A percentile compares a stretch with the other conserved stretches of the same genome.
Conservation (phyloP, 2,797 vertebrate species). For the Trachops cirrhosus region DNA sequence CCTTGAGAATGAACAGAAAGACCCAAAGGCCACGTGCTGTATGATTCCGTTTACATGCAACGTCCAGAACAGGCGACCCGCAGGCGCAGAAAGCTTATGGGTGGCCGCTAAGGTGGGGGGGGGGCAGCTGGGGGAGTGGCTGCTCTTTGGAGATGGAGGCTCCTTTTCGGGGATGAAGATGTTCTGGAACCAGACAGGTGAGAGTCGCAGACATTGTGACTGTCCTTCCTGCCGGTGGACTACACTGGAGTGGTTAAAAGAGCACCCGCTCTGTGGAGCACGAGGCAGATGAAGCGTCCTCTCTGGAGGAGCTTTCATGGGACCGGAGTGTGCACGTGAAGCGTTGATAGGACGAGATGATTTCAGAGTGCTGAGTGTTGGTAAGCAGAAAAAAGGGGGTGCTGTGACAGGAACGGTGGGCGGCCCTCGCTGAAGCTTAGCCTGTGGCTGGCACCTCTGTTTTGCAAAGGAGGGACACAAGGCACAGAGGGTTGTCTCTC, state of each 20-base stretch:
- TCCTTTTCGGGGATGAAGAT: neutral
- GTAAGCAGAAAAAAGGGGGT: neutral
- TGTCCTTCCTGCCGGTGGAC: no score
- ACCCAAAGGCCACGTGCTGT: neutral
- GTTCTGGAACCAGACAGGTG: neutral
- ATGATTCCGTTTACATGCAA: neutral
- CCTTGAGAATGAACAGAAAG: neutral
- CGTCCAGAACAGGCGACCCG: neutral
- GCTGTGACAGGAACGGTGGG: neutral
- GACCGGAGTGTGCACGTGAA: no score
- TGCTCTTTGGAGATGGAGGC: neutral
- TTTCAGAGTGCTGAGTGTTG: neutral
- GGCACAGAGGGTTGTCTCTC: neutral
- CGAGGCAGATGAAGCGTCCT: neutral
- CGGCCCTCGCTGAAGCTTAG: neutral
- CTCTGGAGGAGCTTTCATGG: neutral
- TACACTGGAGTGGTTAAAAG: neutral
- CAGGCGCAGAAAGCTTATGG: rapidly evolving
- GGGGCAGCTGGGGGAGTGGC: rapidly evolving
- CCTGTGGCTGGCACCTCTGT: neutral
- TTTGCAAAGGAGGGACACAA: neutral
- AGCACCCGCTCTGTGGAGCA: neutral
- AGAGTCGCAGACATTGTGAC: neutral
- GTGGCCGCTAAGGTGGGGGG: neutral
- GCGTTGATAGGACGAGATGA: no score